Evolutionary conservation across 2,888 invertebrate genomes (phyloP), one percentile per base, ranked within the genome.

Genomic region (Alcis repandata): DNA sequence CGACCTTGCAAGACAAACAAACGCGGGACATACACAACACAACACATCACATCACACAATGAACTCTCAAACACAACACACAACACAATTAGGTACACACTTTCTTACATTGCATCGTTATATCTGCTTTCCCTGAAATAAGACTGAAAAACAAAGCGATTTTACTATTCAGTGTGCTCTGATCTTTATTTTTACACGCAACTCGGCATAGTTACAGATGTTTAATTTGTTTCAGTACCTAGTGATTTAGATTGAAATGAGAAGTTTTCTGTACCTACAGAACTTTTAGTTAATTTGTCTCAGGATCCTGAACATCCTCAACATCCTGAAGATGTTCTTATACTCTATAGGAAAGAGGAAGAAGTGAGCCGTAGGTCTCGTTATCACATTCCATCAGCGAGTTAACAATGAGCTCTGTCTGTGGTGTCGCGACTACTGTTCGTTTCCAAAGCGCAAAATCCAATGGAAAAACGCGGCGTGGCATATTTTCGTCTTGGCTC

Each of bases 401-500:
- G 79, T 76, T 79, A 87, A 90, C 91, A 91, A 90, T 88, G 85
- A 83, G 75, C 84, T 82, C 78, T 76, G 82, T 77, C 75, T 74
- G 77, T 80, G 82, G 77, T 80, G 83, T 76, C 79, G 78, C 80
- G 82, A 81, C 86, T 90, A 88, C 87, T 88, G 87, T 82, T 84
- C 86, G 91, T 90, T 90, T 90, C 88, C 87, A 91, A 91, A 92
- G 90, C 90, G 89, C 89, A 84, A 88, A 90, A 91, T 86, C 91
- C 91, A 90, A 91, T 91, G 92, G 93, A 92, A 92, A 93, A 93
- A 93, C 92, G 90, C 92, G 91, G 83, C 84, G 90, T 89, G 83
- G 93, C 90, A 93, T 93, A 93, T 93, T 93, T 93, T 93, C 92
- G 93, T 93, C 93, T 93, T 93, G 93, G 93, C 93, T 92, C 90